These are phyloP conservation scores for Tychaedon coryphoeus DNA, from an alignment of 2,113 vertebrate genomes.

Conservation along the genomic window DNA sequence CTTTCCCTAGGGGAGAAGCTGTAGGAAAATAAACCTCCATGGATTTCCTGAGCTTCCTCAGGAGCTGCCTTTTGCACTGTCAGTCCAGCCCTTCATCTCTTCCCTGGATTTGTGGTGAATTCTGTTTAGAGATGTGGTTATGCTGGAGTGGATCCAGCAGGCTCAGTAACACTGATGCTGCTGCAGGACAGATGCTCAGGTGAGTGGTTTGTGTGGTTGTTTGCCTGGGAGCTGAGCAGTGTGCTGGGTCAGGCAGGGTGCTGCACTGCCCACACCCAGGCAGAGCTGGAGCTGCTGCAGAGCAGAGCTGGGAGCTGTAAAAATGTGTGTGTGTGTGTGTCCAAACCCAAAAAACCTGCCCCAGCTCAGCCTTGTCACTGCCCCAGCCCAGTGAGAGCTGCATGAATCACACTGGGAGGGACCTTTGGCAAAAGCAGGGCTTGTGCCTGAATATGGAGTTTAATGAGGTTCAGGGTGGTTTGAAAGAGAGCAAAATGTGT, in stretches of 20 bases:
- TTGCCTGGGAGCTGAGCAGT: neutral
- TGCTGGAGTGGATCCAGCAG: neutral
- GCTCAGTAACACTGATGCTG: neutral
- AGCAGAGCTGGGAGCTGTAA: neutral
- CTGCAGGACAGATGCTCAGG: neutral
- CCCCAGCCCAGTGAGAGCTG: fast-evolving
- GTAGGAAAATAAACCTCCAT: neutral
- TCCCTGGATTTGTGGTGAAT: neutral
- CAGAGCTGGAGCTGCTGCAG: neutral
- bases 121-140: neutral
- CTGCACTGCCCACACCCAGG: neutral
- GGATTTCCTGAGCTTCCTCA: neutral
- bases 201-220: neutral
- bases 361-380: neutral
- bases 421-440: neutral
- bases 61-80: neutral
- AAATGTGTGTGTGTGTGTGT: neutral
- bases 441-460: neutral
- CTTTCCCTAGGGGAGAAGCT: neutral
- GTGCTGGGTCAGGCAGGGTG: neutral
- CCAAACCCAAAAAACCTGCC: neutral
- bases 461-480: neutral
- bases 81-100: neutral
- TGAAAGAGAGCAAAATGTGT: neutral
- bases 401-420: neutral